phyloP scores from a whole-genome alignment of 2,797 vertebrate species.

The Myotis myotis region DNA sequence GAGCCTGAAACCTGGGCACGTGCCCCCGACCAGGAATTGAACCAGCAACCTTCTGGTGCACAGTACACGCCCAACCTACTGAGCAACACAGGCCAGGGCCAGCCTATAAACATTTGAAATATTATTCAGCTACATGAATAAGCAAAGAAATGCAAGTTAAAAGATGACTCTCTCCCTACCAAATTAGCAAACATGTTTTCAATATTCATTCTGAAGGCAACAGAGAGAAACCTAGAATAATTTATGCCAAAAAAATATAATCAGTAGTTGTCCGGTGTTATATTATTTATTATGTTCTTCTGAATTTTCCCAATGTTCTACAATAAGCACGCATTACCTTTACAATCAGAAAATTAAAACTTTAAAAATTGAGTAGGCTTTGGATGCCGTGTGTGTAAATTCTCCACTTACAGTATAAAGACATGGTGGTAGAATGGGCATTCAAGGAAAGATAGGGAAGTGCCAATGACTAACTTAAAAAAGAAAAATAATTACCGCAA shows the following conservation, averaged over 20 bases:
- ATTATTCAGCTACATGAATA: background rate
- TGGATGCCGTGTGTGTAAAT: background rate
- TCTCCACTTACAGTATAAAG: background rate
- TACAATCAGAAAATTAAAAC: constrained; percentile 22
- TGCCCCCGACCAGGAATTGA: too few relatives aligned
- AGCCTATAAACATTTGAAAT: background rate
- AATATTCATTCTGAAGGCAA: background rate
- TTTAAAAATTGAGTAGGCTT: background rate
- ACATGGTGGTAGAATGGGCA: background rate
- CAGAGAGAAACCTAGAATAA: background rate
- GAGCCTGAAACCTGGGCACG: too few relatives aligned
- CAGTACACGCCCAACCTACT: too few relatives aligned
- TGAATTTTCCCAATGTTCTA: background rate
- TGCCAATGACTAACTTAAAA: background rate
- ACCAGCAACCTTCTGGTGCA: too few relatives aligned
- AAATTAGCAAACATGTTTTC: constrained; percentile 12
- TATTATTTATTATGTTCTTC: background rate
- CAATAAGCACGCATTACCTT: constrained; percentile 4
- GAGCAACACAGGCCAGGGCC: too few relatives aligned
- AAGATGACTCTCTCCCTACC: background rate
- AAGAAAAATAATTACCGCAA: background rate
- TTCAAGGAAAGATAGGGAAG: background rate
- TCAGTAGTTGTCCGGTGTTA: background rate
- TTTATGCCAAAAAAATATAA: background rate
- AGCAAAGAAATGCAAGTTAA: constrained; percentile 27